These are phyloP conservation scores for Harlomillsia oculata DNA, from an alignment of 1,140 invertebrate genomes.

Conservation along the genomic window DNA sequence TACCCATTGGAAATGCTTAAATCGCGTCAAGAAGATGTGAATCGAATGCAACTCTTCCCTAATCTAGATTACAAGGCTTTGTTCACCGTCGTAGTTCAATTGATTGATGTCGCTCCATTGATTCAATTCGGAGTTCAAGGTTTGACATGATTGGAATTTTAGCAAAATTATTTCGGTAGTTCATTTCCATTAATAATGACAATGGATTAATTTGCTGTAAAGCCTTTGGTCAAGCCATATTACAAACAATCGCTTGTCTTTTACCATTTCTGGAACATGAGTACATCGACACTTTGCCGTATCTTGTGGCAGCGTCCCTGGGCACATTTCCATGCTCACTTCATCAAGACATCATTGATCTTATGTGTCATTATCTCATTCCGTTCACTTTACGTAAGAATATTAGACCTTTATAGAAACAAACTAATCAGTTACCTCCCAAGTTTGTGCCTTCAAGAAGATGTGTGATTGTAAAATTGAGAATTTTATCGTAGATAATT, in stretches of 20 bases:
- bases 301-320: slow-evolving; percentile 84
- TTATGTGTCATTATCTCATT: slow-evolving; percentile 90
- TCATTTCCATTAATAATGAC: not conserved
- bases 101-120: slow-evolving; percentile 69
- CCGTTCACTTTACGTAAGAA: slow-evolving; percentile 87
- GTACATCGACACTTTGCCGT: slow-evolving; percentile 85
- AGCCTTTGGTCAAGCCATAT: slow-evolving; percentile 83
- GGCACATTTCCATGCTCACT: slow-evolving; percentile 78
- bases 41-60: slow-evolving; percentile 79
- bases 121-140: slow-evolving; percentile 73
- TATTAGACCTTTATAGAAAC: slow-evolving; percentile 8
- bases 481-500: slow-evolving; percentile 15
- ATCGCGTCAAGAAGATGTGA: slow-evolving; percentile 68
- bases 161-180: not conserved
- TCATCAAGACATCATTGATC: slow-evolving; percentile 89
- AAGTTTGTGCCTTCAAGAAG: not conserved
- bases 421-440: not conserved
- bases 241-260: slow-evolving; percentile 82
- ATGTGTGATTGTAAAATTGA: not conserved
- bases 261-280: slow-evolving; percentile 94
- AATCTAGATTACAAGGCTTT: slow-evolving; percentile 90
- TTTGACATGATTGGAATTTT: slow-evolving; percentile 43
- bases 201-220: slow-evolving; percentile 37
- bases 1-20: slow-evolving; percentile 83
- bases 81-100: slow-evolving; percentile 72